A percentile compares a stretch with the other conserved stretches of the same genome.
Conservation (phyloP, 2,797 vertebrate genomes). For the Rhynchotus rufescens region DNA sequence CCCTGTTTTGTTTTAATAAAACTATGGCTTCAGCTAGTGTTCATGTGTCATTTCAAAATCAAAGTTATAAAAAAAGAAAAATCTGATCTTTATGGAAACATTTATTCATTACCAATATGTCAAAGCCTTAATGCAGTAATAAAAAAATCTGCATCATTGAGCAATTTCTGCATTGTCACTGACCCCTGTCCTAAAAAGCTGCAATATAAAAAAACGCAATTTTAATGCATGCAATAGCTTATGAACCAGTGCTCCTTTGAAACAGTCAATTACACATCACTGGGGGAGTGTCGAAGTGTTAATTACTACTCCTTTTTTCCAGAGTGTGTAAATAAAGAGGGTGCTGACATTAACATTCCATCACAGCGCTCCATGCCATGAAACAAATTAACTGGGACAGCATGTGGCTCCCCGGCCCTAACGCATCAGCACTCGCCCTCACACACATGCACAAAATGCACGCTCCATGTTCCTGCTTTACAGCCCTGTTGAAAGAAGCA, state of each 20-base stretch:
- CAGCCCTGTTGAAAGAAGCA: not conserved
- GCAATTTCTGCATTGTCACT: constrained; percentile 90
- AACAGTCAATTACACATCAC: constrained; percentile 99
- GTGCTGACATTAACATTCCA: constrained; percentile 99
- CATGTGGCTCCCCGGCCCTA: constrained; percentile 74
- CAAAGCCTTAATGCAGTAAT: constrained; percentile 95
- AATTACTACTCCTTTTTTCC: constrained; percentile 99
- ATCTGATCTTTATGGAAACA: constrained; percentile 81
- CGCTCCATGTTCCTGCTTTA: constrained; percentile 30
- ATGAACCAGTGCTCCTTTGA: constrained; percentile 96
- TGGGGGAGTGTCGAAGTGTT: constrained; percentile 97
- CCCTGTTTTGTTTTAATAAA: constrained; percentile 55
- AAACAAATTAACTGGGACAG: constrained; percentile 86
- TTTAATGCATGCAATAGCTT: constrained; percentile 94
- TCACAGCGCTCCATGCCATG: constrained; percentile 89
- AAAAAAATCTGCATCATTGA: constrained; percentile 95
- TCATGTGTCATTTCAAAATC: constrained; percentile 77
- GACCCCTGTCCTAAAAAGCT: constrained; percentile 93
- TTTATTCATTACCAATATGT: constrained; percentile 94
- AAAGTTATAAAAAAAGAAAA: constrained; percentile 80
- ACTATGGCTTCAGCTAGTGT: constrained; percentile 15
- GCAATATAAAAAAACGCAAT: constrained; percentile 91
- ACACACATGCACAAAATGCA: not conserved
- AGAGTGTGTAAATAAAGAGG: constrained; percentile 97
- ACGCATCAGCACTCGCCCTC: constrained; percentile 51